phyloP scores from a whole-genome alignment of 1,140 invertebrate species.

The Plectrocnemia conspersa region DNA sequence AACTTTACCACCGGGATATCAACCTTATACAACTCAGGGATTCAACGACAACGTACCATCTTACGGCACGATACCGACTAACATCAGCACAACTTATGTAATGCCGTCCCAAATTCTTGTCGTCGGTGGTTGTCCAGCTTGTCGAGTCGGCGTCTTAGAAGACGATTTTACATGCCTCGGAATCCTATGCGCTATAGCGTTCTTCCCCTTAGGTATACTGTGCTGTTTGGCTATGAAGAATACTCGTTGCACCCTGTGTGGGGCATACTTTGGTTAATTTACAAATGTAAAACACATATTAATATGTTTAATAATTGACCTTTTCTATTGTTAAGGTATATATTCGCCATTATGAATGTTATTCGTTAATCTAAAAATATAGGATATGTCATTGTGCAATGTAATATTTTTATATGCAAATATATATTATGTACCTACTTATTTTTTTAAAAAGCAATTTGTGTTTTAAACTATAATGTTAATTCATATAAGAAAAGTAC shows the following conservation, averaged over 20 bases:
- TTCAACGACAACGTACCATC: constrained; percentile 41
- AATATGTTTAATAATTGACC: too few species aligned
- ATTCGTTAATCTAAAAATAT: too few species aligned
- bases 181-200: constrained; percentile 76
- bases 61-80: constrained; percentile 44
- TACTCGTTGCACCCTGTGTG: constrained; percentile 77
- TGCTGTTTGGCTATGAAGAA: constrained; percentile 76
- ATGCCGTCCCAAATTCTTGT: constrained; percentile 47
- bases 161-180: constrained; percentile 80
- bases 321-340: too few species aligned
- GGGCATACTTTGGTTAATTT: constrained; percentile 70
- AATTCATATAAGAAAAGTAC: too few species aligned
- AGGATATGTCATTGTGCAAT: too few species aligned
- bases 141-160: constrained; percentile 76
- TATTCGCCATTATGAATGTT: too few species aligned
- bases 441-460: too few species aligned
- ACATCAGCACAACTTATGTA: constrained; percentile 41
- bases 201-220: constrained; percentile 78
- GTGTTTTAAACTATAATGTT: too few species aligned
- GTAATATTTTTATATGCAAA: too few species aligned
- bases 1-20: constrained; percentile 42
- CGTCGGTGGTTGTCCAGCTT: constrained; percentile 77
- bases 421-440: too few species aligned
- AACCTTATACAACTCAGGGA: constrained; percentile 35
- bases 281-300: too few species aligned